These are phyloP conservation scores for Solenopsis invicta DNA, from an alignment of 1,140 invertebrate species.

Conservation along the genomic window DNA sequence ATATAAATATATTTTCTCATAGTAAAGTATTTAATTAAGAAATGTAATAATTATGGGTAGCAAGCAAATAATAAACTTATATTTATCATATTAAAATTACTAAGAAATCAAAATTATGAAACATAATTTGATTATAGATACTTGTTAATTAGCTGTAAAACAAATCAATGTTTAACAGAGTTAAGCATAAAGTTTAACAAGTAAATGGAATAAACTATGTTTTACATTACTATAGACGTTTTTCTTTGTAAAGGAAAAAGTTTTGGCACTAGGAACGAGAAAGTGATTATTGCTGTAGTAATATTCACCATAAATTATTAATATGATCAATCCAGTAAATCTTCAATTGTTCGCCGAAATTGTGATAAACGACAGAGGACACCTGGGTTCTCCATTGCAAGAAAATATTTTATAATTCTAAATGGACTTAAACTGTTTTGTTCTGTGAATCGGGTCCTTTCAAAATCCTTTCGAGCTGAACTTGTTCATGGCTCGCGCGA, in stretches of 20 bases:
- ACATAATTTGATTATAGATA: not conserved
- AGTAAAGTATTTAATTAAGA: not conserved
- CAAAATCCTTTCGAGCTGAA: constrained; percentile 17
- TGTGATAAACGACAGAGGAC: not conserved
- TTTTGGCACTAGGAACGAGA: not conserved
- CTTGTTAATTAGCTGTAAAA: not conserved
- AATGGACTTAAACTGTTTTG: constrained; percentile 8
- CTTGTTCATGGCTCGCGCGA: constrained; percentile 39
- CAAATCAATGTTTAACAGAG: not conserved
- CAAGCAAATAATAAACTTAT: not conserved
- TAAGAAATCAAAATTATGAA: not conserved
- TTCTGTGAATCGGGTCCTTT: not conserved
- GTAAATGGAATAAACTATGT: not conserved
- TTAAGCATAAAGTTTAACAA: not conserved
- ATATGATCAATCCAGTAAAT: not conserved
- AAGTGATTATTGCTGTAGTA: not conserved
- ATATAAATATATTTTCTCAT: not conserved
- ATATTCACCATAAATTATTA: not conserved
- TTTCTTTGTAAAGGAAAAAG: not conserved
- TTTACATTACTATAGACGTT: not conserved
- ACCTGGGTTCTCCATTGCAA: not conserved
- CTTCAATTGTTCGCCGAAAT: not conserved
- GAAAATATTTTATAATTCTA: constrained; percentile 34
- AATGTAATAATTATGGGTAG: not conserved
- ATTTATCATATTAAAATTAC: not conserved